Percentiles rank a stretch among this genome's conserved stretches.
Evolutionary conservation across 2,797 vertebrate genomes (phyloP).

Genomic region (Bovichtus diacanthus): DNA sequence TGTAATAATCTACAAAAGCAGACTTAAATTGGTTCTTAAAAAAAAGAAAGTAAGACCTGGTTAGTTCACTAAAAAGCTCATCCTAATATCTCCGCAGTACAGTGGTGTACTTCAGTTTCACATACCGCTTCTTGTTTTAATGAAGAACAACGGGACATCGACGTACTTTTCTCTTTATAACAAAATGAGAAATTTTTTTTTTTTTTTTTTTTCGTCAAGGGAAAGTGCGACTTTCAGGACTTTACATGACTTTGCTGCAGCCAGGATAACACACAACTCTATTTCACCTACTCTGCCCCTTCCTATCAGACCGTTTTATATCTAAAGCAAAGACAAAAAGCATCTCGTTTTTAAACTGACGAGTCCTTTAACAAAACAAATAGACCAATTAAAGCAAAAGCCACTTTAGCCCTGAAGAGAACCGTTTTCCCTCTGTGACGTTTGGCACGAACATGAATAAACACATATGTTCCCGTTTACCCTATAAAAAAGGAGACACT

Average conservation of each 20-base stretch:
- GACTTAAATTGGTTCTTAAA: too few species aligned
- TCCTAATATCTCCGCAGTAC: background rate
- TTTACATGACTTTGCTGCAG: background rate
- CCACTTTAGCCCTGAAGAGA: background rate
- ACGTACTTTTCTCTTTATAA: background rate
- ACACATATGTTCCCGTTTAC: constrained; percentile 63
- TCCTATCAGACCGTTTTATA: background rate
- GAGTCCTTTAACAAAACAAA: constrained; percentile 15
- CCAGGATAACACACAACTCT: background rate
- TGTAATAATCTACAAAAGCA: too few species aligned
- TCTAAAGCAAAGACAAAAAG: background rate
- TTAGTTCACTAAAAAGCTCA: background rate
- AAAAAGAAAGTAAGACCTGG: background rate
- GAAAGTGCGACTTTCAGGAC: too few species aligned
- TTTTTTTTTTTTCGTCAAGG: too few species aligned
- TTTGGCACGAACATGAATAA: constrained; percentile 27
- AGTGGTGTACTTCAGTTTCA: too few species aligned
- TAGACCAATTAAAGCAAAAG: background rate
- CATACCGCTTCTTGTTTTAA: background rate
- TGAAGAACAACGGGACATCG: background rate
- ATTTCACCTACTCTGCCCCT: background rate
- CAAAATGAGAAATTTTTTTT: background rate
- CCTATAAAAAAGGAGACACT: constrained; percentile 16
- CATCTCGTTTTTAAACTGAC: background rate
- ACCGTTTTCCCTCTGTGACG: background rate